Evolutionary conservation across 2,113 vertebrate genomes (phyloP).

Genomic region (Tragelaphus strepsiceros): DNA sequence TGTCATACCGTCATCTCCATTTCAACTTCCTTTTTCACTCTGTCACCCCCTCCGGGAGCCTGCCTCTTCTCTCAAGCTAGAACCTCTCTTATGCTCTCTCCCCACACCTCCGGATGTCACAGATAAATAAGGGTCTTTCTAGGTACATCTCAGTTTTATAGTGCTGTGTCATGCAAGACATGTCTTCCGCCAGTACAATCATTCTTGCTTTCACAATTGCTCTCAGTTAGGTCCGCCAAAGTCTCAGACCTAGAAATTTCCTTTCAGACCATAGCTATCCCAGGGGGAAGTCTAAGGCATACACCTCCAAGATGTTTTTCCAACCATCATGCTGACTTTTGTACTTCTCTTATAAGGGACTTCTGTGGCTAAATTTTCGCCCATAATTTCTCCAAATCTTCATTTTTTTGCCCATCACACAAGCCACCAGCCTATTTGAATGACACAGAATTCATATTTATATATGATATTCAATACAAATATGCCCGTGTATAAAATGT

Average conservation of each 20-base stretch:
- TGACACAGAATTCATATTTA: neutral
- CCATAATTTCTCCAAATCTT: neutral
- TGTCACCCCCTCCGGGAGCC: neutral
- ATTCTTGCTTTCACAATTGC: neutral
- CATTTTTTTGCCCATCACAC: neutral
- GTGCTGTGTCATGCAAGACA: neutral
- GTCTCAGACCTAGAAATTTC: neutral
- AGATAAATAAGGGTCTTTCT: neutral
- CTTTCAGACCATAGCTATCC: neutral
- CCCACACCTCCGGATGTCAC: neutral
- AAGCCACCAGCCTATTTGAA: neutral
- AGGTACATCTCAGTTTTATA: neutral
- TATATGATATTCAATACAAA: neutral
- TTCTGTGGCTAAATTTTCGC: neutral
- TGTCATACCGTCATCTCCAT: neutral
- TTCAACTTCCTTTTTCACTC: slow-evolving; percentile 14
- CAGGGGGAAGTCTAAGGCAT: neutral
- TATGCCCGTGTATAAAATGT: neutral
- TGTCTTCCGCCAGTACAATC: neutral
- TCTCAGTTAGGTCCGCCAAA: neutral
- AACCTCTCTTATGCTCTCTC: neutral
- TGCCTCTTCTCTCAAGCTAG: neutral
- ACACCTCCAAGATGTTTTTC: neutral
- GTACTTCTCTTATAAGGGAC: neutral
- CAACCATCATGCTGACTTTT: neutral